Evolutionary conservation across 2,888 invertebrate species (phyloP).

Genomic region (Pasiphila rectangulata): DNA sequence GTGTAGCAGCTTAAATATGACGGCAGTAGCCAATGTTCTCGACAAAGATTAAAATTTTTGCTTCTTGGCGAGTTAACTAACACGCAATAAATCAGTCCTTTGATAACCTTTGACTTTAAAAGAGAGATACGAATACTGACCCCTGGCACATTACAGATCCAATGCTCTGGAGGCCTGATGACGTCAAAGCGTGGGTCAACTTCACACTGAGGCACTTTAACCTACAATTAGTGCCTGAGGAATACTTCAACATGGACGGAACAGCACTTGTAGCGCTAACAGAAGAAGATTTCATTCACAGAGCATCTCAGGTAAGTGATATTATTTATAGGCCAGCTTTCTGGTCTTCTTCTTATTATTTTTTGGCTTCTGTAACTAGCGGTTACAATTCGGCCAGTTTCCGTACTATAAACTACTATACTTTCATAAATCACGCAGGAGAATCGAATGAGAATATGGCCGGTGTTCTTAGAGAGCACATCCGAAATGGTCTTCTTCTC

Average conservation of each 20-base stretch:
- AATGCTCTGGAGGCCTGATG: constrained; percentile 89
- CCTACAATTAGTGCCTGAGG: constrained; percentile 85
- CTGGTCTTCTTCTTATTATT: not conserved
- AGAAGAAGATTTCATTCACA: constrained; percentile 91
- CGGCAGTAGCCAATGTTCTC: not conserved
- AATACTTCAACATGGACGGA: constrained; percentile 91
- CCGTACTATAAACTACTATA: too few relatives aligned
- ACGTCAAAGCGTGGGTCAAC: constrained; percentile 94
- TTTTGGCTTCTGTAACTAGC: not conserved
- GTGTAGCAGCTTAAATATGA: too few relatives aligned
- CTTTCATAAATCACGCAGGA: too few relatives aligned
- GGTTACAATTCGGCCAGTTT: not conserved
- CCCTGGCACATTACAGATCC: constrained; percentile 85
- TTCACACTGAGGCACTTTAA: constrained; percentile 92
- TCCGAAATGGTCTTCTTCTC: too few relatives aligned
- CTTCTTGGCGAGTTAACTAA: too few relatives aligned
- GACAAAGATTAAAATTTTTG: too few relatives aligned
- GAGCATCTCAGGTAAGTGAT: constrained; percentile 87
- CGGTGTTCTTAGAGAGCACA: too few relatives aligned
- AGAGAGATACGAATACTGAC: constrained; percentile 10
- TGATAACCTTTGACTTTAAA: constrained; percentile 16
- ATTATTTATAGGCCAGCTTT: not conserved
- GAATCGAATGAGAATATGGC: too few relatives aligned
- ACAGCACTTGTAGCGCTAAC: constrained; percentile 86
- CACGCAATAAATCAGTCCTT: constrained; percentile 8